phyloP scores from a whole-genome alignment of 1,140 invertebrate species.

The Sinella curviseta region DNA sequence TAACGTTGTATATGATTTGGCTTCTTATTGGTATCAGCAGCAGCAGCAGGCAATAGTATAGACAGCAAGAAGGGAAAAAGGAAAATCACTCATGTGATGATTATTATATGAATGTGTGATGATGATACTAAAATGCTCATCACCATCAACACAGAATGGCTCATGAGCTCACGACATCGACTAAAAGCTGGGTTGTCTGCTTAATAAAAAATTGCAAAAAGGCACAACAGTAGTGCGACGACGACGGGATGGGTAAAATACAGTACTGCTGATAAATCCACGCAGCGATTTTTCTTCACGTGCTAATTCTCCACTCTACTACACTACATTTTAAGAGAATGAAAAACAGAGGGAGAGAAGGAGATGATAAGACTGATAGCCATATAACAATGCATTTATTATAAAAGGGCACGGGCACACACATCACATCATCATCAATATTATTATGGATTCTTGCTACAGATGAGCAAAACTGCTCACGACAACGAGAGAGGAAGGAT shows the following conservation, averaged over 20 bases:
- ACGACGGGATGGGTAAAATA: no score
- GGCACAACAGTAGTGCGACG: no score
- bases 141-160: neutral
- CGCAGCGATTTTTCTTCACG: neutral
- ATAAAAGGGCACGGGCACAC: neutral
- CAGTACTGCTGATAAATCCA: neutral
- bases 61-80: neutral
- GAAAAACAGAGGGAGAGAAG: neutral
- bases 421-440: neutral
- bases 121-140: neutral
- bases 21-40: neutral
- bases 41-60: no score
- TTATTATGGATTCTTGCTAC: constrained; percentile 10
- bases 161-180: neutral
- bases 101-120: neutral
- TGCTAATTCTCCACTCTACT: neutral
- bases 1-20: neutral
- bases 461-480: constrained; percentile 7
- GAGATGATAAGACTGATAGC: neutral
- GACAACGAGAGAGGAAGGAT: neutral
- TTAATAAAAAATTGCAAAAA: no score
- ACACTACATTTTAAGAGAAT: neutral
- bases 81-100: neutral
- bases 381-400: neutral
- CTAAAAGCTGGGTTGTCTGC: neutral